A percentile compares a stretch with the other conserved stretches of the same genome.
phyloP scores from a whole-genome alignment of 1,140 invertebrate species.

The Yoshiicerus persimilis region DNA sequence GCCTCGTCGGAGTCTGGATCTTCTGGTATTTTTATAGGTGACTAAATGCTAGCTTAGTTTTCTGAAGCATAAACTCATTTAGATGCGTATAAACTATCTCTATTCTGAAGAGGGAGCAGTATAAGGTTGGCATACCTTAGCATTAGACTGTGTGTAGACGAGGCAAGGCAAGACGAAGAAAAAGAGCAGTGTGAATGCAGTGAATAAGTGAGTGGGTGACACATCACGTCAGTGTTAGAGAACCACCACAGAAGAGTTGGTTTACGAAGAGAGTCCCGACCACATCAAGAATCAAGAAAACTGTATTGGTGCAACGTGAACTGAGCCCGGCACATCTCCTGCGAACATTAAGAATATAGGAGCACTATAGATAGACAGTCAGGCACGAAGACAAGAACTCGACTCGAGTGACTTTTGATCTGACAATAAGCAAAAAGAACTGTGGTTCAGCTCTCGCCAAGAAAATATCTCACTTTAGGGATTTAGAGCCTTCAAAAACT shows the following conservation, averaged over 20 bases:
- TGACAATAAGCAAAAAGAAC: not conserved
- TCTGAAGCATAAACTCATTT: not conserved
- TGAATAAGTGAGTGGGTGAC: slow-evolving; percentile 18
- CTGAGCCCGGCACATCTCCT: not conserved
- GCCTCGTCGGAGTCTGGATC: not conserved
- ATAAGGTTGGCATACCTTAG: not conserved
- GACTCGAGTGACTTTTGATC: not conserved
- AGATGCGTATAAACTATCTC: not conserved
- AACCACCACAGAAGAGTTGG: not conserved
- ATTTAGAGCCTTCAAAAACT: slow-evolving; percentile 12
- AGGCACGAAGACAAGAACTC: not conserved
- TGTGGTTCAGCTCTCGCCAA: not conserved
- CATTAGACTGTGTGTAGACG: not conserved
- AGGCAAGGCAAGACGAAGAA: not conserved
- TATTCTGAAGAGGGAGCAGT: not conserved
- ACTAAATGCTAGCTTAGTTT: not conserved
- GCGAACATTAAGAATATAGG: not conserved
- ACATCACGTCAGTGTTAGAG: not conserved
- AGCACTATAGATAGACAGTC: not conserved
- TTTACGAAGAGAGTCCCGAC: not conserved
- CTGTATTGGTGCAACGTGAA: not conserved
- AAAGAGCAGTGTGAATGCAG: not conserved
- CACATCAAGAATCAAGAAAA: not conserved
- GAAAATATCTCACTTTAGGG: slow-evolving; percentile 17
- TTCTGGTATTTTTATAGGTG: not conserved